Conservation (phyloP, 2,113 vertebrate species). For the Baryphthengus martii region DNA sequence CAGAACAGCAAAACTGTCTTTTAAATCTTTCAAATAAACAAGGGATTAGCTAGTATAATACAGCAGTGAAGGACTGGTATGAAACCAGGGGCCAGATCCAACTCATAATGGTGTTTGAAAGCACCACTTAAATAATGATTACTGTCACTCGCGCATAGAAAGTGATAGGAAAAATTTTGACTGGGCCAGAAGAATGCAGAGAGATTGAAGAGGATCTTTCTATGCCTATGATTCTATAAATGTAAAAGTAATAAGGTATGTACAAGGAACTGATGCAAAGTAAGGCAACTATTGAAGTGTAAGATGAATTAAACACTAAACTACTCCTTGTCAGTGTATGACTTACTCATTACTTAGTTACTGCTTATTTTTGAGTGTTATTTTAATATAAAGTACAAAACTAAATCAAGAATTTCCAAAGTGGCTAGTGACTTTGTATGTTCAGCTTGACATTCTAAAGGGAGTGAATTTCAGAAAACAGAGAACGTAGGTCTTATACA, state of each 20-base stretch:
- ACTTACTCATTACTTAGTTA: not conserved
- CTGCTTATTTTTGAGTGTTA: not conserved
- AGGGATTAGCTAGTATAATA: not conserved
- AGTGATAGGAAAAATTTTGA: not conserved
- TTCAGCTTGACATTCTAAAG: not conserved
- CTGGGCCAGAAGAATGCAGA: not conserved
- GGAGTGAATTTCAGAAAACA: not conserved
- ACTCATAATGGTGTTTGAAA: not conserved
- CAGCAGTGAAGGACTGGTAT: not conserved
- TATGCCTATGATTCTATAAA: not conserved
- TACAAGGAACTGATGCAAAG: not conserved
- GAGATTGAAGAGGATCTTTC: not conserved
- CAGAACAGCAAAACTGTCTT: not conserved
- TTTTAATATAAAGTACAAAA: not conserved
- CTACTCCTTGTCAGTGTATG: not conserved
- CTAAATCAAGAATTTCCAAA: not conserved
- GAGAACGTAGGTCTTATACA: not conserved
- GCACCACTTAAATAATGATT: not conserved
- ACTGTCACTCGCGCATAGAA: not conserved
- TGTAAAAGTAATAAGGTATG: not conserved
- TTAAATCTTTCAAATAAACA: not conserved
- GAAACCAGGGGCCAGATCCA: not conserved
- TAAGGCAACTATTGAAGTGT: not conserved
- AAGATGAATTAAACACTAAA: not conserved
- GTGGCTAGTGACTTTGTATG: not conserved